Evolutionary conservation across 2,888 invertebrate genomes (phyloP), one percentile per base, ranked within the genome.

Genomic region (Lomographa bimaculata): DNA sequence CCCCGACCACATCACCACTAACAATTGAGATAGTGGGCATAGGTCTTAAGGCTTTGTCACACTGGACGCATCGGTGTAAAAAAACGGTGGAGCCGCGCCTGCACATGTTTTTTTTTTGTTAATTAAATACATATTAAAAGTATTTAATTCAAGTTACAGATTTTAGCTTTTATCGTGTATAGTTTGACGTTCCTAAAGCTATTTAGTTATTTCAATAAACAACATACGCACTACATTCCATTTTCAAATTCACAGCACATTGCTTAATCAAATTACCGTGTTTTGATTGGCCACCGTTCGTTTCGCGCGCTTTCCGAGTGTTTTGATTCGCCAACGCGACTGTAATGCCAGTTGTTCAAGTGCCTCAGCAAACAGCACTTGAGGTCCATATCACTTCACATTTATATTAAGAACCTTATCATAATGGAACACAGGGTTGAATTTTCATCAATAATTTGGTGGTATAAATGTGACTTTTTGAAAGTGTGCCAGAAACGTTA

Each of bases 221-320:
- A n/a, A n/a, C n/a, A n/a, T n/a, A n/a, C n/a, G n/a, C n/a, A n/a
- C n/a, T n/a, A n/a, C 47, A 53, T 71, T 64, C 64, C 58, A 66
- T 69, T 71, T 73, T 68, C 64, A 78, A 77, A 78, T 64, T 73
- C 67, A 67, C 74, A 64, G 63, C 62, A 60, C 57, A 59, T 69
- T 63, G 51, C 10, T 60, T 78, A 81, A 86, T 85, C 67, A 63
- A 79, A 81, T 86, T 84, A 82, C 46, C 60, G 46, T 85, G 71
- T 86, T 87, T 82, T 82, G 80, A 86, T 85, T 85, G 83, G 80
- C 68, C 76, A 70, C 66, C 59, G 68, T 64, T 64, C 69, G 61
- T 63, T 64, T 65, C 61, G 66, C 71, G 71, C 65, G 68, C 57
- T 66, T 66, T 68, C 61, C 50, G 54, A 84, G 81, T 85, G 82